These are phyloP conservation scores for Pocillopora verrucosa DNA, from an alignment of 64 coral and sea anemone species.

Conservation along the genomic window DNA sequence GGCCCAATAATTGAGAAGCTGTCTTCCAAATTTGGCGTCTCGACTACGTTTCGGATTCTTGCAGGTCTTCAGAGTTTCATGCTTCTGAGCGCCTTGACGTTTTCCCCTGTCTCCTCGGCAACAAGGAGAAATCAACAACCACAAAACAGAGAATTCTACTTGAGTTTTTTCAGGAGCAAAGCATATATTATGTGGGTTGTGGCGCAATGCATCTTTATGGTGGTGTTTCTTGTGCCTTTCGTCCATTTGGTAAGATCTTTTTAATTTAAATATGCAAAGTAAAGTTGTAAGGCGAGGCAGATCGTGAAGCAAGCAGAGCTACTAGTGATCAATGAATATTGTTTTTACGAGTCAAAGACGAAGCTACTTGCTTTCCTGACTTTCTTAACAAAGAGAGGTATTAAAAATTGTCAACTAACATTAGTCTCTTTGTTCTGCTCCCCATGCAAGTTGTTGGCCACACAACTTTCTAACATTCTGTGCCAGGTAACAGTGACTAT, in stretches of 20 bases:
- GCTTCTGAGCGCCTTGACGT: constrained; percentile 19
- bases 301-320: too few relatives aligned
- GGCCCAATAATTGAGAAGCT: constrained; percentile 14
- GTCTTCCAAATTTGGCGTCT: constrained; percentile 3
- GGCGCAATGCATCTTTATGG: constrained; percentile 22
- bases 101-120: neutral
- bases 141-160: neutral
- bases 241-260: constrained; percentile 52
- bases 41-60: constrained; percentile 41
- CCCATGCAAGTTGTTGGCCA: too few relatives aligned
- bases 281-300: too few relatives aligned
- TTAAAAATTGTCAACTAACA: too few relatives aligned
- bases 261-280: neutral
- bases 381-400: too few relatives aligned
- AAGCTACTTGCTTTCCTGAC: too few relatives aligned
- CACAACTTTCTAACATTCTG: too few relatives aligned
- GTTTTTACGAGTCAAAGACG: too few relatives aligned
- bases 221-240: constrained; percentile 52
- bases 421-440: too few relatives aligned
- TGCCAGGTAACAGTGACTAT: too few relatives aligned
- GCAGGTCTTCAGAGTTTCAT: constrained; percentile 5
- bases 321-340: too few relatives aligned
- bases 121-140: neutral
- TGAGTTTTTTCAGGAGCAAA: constrained; percentile 1
- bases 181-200: constrained; percentile 13